These are phyloP conservation scores for Belonocnema kinseyi DNA, from an alignment of 1,140 invertebrate genomes.

Conservation along the genomic window DNA sequence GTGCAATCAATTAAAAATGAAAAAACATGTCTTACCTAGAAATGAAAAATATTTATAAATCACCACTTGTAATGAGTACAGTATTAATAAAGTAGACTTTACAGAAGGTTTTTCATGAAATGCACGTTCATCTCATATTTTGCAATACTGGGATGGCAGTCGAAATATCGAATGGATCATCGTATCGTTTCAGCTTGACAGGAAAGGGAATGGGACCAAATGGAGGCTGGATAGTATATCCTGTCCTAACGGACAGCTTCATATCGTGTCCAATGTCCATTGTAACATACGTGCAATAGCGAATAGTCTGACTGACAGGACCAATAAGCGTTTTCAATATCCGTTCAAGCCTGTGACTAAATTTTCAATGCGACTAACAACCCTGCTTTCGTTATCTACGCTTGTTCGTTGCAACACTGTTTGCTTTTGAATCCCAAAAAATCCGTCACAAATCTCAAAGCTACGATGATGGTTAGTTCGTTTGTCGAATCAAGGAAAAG, in stretches of 20 bases:
- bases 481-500: conserved; percentile 1
- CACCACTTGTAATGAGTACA: too few relatives aligned
- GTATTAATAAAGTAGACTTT: not conserved
- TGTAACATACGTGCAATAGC: not conserved
- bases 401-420: not conserved
- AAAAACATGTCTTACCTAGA: too few relatives aligned
- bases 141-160: not conserved
- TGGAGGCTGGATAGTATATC: not conserved
- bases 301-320: conserved; percentile 1
- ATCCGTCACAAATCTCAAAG: not conserved
- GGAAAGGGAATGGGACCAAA: not conserved
- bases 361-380: conserved; percentile 4
- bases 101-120: not conserved
- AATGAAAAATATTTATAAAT: too few relatives aligned
- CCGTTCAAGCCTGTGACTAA: not conserved
- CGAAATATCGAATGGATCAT: not conserved
- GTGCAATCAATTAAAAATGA: too few relatives aligned
- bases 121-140: not conserved
- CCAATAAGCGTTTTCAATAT: conserved; percentile 13
- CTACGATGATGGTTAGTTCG: not conserved
- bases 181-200: not conserved
- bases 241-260: not conserved
- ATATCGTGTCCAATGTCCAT: conserved; percentile 6
- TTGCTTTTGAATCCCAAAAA: not conserved
- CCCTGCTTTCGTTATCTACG: not conserved